Percentiles rank a stretch among this genome's conserved stretches.
Conservation (phyloP, 30 jellyfish, hydroid and myxozoan genomes). For the Aurelia aurita region DNA sequence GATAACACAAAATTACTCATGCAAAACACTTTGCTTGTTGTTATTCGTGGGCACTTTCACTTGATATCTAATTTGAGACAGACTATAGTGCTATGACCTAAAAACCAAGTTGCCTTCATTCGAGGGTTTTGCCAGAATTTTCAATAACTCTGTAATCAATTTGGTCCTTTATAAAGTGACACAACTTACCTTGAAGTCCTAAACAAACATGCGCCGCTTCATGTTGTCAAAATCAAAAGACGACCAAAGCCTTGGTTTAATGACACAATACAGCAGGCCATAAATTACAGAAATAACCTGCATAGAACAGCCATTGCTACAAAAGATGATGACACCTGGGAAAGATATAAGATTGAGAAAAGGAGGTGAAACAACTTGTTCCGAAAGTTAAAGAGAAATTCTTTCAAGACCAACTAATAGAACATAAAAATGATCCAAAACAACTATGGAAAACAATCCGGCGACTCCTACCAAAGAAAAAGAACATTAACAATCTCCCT, state of each 20-base stretch:
- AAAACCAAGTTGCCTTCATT: too few relatives aligned
- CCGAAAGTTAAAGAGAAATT: background rate
- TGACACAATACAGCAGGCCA: constrained; percentile 1
- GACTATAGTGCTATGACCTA: too few relatives aligned
- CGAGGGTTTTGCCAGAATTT: too few relatives aligned
- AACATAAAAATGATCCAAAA: background rate
- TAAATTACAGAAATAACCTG: background rate
- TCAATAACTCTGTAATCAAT: too few relatives aligned
- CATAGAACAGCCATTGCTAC: constrained; percentile 4
- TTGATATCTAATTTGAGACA: too few relatives aligned
- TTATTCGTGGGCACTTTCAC: too few relatives aligned
- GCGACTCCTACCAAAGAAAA: constrained; percentile 1
- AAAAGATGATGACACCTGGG: constrained; percentile 1
- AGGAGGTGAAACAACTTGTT: background rate
- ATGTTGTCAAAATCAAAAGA: background rate
- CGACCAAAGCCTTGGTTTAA: background rate
- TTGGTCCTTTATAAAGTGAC: too few relatives aligned
- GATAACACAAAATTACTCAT: too few relatives aligned
- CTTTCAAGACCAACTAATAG: constrained; percentile 2
- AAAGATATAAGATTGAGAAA: background rate
- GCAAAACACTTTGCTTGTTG: too few relatives aligned
- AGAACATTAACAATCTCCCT: background rate
- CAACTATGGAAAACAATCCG: constrained; percentile 1
- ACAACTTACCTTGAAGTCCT: background rate
- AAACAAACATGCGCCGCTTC: background rate